Percentiles rank a stretch among this genome's conserved stretches.
Conservation (phyloP, 2,888 invertebrate species). For the Syritta pipiens region DNA sequence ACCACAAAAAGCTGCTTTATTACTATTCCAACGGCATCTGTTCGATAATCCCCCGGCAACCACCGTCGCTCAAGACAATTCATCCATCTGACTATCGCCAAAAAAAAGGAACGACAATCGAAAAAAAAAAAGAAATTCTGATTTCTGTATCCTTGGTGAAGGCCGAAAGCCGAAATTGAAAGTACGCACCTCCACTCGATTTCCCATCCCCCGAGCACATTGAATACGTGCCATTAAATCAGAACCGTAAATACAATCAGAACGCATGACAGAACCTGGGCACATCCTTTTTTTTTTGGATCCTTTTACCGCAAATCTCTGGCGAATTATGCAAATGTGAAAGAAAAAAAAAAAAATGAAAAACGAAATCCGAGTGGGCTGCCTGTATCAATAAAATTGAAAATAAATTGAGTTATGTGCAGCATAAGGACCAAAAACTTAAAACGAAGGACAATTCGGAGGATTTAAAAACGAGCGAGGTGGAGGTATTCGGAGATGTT, state of each 20-base stretch:
- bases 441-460: too few relatives aligned
- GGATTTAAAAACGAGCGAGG: too few relatives aligned
- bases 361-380: conserved; percentile 5
- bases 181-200: too few relatives aligned
- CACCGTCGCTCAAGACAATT: background rate
- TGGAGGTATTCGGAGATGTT: too few relatives aligned
- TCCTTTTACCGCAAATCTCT: too few relatives aligned
- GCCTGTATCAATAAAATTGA: conserved; percentile 12
- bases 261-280: background rate
- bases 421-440: background rate
- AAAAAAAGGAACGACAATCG: too few relatives aligned
- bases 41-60: conserved; percentile 2
- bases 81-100: background rate
- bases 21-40: background rate
- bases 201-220: background rate
- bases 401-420: conserved; percentile 8
- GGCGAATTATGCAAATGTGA: conserved; percentile 26
- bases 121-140: too few relatives aligned
- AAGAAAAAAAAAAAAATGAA: conserved; percentile 11
- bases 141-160: background rate
- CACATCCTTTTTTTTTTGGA: background rate
- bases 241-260: background rate
- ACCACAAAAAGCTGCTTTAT: too few relatives aligned
- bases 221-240: background rate
- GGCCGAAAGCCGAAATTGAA: background rate